These are phyloP conservation scores for Dipodomys spectabilis DNA, from an alignment of 2,113 vertebrate species.

Conservation along the genomic window DNA sequence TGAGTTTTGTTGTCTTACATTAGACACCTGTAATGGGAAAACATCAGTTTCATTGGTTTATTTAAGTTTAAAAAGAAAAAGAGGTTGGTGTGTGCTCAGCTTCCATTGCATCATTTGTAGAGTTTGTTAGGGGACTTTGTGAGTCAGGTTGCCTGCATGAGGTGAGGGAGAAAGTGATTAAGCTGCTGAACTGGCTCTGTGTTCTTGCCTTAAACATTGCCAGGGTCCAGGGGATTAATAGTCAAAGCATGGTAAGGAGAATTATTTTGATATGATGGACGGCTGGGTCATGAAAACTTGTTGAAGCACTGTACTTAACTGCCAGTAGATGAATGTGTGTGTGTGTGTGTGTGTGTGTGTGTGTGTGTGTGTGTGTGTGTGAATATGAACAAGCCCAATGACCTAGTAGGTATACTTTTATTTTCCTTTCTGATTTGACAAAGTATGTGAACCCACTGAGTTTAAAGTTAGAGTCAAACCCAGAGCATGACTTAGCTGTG, in stretches of 20 bases:
- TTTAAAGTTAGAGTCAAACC: not conserved
- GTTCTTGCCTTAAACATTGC: not conserved
- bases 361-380: not conserved
- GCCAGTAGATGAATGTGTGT: not conserved
- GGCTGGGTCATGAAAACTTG: not conserved
- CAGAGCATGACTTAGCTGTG: not conserved
- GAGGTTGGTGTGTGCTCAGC: not conserved
- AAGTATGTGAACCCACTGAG: not conserved
- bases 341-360: not conserved
- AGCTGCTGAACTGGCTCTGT: no score
- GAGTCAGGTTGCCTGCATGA: not conserved
- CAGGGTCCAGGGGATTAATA: not conserved
- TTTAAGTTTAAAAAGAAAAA: not conserved
- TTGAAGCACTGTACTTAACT: not conserved
- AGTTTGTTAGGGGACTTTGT: not conserved
- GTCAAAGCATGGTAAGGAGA: not conserved
- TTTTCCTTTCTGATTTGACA: not conserved
- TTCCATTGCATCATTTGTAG: not conserved
- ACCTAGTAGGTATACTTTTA: not conserved
- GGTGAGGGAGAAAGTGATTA: not conserved
- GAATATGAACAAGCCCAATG: not conserved
- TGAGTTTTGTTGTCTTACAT: not conserved
- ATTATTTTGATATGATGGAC: constrained; percentile 11
- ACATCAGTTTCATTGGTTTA: not conserved
- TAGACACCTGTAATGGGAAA: not conserved